Percentiles rank a stretch among this genome's conserved stretches.
Evolutionary conservation across 2,888 invertebrate species (phyloP).

Genomic region (Odontocerum albicorne): DNA sequence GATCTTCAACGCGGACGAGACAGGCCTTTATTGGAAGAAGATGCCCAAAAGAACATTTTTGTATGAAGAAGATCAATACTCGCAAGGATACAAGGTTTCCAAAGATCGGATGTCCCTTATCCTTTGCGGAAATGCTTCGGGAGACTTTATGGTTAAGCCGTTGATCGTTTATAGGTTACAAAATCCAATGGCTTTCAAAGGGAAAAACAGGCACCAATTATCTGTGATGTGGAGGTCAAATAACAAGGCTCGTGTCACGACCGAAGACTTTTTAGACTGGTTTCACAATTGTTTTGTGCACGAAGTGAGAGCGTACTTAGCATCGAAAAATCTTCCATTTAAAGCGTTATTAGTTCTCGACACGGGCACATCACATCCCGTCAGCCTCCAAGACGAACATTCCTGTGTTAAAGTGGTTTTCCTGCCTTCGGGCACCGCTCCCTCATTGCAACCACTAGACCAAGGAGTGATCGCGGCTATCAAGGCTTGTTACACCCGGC

Average conservation of each 20-base stretch:
- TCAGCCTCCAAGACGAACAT: conserved; percentile 31
- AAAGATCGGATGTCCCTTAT: conserved; percentile 40
- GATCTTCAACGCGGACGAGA: conserved; percentile 40
- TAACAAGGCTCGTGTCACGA: conserved; percentile 39
- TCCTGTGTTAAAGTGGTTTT: conserved; percentile 36
- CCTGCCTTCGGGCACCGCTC: conserved; percentile 39
- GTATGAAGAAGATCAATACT: conserved; percentile 39
- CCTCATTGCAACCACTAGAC: conserved; percentile 39
- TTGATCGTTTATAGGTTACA: conserved; percentile 39
- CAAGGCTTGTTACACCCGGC: conserved; percentile 13
- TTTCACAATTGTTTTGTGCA: conserved; percentile 36
- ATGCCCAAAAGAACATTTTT: conserved; percentile 41
- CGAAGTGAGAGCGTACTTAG: conserved; percentile 34
- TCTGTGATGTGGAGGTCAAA: conserved; percentile 40
- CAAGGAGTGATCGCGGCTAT: conserved; percentile 35
- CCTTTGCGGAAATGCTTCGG: conserved; percentile 40
- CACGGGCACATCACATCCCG: conserved; percentile 37
- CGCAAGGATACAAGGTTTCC: conserved; percentile 38
- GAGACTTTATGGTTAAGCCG: conserved; percentile 39
- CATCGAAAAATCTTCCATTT: conserved; percentile 34
- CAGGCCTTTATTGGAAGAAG: conserved; percentile 40
- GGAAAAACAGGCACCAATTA: conserved; percentile 36
- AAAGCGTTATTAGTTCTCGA: conserved; percentile 37
- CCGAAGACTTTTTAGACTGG: conserved; percentile 30
- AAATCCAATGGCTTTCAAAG: conserved; percentile 39